Conservation (phyloP, 2,888 invertebrate genomes). For the Drosophila conformis region DNA sequence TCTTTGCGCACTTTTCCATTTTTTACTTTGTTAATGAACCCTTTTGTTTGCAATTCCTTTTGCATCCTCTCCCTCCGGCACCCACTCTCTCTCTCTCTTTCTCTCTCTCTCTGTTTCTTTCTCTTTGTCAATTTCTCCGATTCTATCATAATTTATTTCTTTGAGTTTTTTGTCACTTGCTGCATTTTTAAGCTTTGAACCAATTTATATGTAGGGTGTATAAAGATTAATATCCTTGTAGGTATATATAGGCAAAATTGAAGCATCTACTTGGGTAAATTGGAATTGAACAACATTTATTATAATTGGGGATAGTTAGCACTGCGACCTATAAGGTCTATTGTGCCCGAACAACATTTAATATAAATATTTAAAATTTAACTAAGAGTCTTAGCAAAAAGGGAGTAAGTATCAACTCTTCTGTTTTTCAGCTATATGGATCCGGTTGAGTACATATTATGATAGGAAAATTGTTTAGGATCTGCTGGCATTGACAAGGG, state of each 20-base stretch:
- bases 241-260: neutral
- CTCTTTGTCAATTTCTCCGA: neutral
- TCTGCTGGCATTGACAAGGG: neutral
- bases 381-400: neutral
- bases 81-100: neutral
- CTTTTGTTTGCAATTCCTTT: conserved; percentile 71
- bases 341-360: neutral
- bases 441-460: neutral
- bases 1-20: conserved; percentile 64
- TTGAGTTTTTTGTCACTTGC: neutral
- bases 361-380: neutral
- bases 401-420: neutral
- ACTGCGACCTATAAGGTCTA: no score
- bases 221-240: neutral
- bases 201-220: conserved; percentile 21
- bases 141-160: conserved; percentile 23
- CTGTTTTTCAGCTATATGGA: neutral
- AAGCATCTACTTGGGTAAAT: neutral
- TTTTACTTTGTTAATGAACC: conserved; percentile 79
- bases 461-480: neutral
- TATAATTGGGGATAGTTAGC: neutral
- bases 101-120: neutral
- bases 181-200: neutral
- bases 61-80: conserved; percentile 16
- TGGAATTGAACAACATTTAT: neutral